Evolutionary conservation across 2,113 vertebrate species (phyloP).

Genomic region (Candoia aspera): DNA sequence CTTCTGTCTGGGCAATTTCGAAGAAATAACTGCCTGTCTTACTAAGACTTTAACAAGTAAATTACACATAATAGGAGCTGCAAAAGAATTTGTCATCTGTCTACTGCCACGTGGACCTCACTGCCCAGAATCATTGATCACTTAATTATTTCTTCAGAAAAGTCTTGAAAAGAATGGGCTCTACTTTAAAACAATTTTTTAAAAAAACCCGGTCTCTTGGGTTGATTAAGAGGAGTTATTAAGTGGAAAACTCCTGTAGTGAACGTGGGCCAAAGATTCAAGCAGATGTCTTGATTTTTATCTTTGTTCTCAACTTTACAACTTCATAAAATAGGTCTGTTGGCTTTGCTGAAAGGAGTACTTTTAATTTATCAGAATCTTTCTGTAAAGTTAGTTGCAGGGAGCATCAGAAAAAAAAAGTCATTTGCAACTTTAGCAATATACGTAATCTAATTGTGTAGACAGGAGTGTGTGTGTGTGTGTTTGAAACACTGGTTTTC

Average conservation of each 20-base stretch:
- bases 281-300: neutral
- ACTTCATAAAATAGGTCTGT: neutral
- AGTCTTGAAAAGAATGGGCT: conserved; percentile 41
- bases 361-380: neutral
- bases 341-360: neutral
- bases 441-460: neutral
- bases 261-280: neutral
- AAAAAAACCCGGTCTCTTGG: neutral
- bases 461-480: neutral
- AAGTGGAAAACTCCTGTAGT: conserved; percentile 28
- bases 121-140: conserved; percentile 48
- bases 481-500: neutral
- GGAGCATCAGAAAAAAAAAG: neutral
- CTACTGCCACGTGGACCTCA: conserved; percentile 35
- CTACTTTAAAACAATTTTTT: conserved; percentile 10
- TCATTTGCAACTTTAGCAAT: neutral
- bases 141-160: conserved; percentile 57
- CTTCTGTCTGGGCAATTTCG: conserved; percentile 69
- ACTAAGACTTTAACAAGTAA: conserved; percentile 75
- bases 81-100: conserved; percentile 47
- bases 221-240: conserved; percentile 29
- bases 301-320: neutral
- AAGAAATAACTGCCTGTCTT: conserved; percentile 51
- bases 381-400: neutral
- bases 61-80: conserved; percentile 61